Conservation (phyloP, 2,888 invertebrate genomes). For the Ophion ventricosus region DNA sequence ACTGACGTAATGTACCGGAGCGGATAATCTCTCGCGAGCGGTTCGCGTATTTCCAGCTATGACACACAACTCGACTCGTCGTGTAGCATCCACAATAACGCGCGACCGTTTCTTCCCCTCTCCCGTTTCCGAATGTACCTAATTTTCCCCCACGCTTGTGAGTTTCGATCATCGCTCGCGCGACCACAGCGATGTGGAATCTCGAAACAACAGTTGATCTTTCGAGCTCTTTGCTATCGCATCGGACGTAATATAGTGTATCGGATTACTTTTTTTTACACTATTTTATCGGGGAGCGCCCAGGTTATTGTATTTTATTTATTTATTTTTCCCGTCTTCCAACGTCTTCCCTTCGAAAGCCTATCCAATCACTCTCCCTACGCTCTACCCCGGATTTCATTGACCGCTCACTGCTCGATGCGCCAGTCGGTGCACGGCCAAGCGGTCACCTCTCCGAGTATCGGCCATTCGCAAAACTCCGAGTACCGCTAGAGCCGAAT, state of each 20-base stretch:
- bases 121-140: background rate
- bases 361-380: no score
- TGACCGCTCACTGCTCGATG: no score
- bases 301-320: constrained; percentile 7
- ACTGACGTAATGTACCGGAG: constrained; percentile 41
- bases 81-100: constrained; percentile 63
- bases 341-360: no score
- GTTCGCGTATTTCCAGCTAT: constrained; percentile 72
- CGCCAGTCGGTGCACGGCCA: no score
- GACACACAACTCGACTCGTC: constrained; percentile 68
- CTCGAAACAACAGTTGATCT: constrained; percentile 4
- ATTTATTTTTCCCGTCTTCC: no score
- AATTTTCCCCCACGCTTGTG: background rate
- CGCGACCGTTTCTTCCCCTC: background rate
- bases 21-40: background rate
- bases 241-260: background rate
- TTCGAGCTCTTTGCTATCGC: background rate
- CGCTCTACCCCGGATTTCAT: no score
- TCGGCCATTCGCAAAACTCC: no score
- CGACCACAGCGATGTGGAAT: background rate
- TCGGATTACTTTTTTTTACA: background rate
- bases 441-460: no score
- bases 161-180: background rate
- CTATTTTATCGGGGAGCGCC: background rate
- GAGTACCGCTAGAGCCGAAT: no score